Base-by-base conservation (phyloP, 2,113 vertebrate species). In the Helogale parvula region DNA sequence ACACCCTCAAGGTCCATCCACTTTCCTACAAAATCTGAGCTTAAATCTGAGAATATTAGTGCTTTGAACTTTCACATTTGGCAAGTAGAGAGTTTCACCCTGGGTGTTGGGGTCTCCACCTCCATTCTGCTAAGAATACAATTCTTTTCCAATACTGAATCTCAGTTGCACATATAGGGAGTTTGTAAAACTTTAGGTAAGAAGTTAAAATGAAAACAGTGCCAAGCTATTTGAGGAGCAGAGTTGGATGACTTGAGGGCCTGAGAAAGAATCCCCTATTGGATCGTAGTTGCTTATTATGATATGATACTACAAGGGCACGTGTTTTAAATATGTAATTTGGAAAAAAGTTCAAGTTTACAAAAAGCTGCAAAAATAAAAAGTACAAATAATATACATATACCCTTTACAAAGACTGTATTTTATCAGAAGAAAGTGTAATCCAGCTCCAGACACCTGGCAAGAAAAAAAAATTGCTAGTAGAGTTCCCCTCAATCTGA, bases 321-420 rank as follows among this genome's bases (percentile, higher is more conserved):
- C 86, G 25, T 38, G 63, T 93, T 84, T 96, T 77, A 68, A 57
- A 71, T 33, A 88, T 54, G 92, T 96, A 31, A 94, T 79, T 96
- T 83, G 52, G 33, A 96, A 69, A 84, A 88, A 76, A 88, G 15
- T 97, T 96, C 27, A 93, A 47, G 77, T 88, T 88, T 91, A 82
- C n/a, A 47, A 50, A 50, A 38, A 87, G 17, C 45, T 97, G 41
- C 41, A 86, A 93, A 90, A 72, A 89, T 76, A 45, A 50, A 87
- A 93, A n/a, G 50, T 81, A 12, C 80, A 74, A 79, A 69, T 35
- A 87, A 60, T 57, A 57, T 66, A 52, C 79, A 71, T 60, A 57
- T n/a, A 35, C 15, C 52, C 4, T 92, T 41, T 41, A 41, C 41
- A 41, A 41, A 41, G 41, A 41, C 41, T 41, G 41, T 41, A 41